Evolutionary conservation across 2,797 vertebrate species (phyloP), one percentile per base, ranked within the genome.

Genomic region (Aphelocoma californica): DNA sequence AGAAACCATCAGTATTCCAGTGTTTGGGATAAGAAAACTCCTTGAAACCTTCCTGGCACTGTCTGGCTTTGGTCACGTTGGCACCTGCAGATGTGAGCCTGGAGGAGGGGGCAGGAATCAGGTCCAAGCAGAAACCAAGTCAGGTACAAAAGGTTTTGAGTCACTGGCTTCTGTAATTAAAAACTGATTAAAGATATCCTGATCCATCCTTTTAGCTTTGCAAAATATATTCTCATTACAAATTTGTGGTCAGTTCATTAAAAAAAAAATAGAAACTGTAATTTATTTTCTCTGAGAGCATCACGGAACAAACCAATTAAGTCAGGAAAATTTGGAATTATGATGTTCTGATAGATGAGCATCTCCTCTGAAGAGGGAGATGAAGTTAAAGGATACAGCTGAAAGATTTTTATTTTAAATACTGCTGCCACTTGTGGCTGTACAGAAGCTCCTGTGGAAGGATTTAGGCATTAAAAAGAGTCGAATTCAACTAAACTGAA

Each of bases 131-230:
- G 44, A n/a, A 78, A 54, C 51, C 21, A 48, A 90, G 57, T 85
- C 90, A 93, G 91, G 92, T 89, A 82, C 45, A 38, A 19, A 85
- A 24, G 36, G 89, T 80, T 92, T 91, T 95, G 90, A 95, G n/a
- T 93, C 95, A 88, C 88, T 84, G 75, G 16, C 10, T 81, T 82
- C 84, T 67, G 78, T 92, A 97, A 97, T 95, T 96, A 96, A 95
- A 94, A 95, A 85, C 83, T 80, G 81, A 94, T 94, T 85, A 69
- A 78, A 93, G 84, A 91, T 92, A 93, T 16, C 84, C 29, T 4
- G 81, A 87, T 74, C 65, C 36, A 5, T 67, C 61, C 92, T 85
- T 61, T 74, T 85, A 89, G 86, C 86, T 87, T 65, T 70, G 72
- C 81, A 74, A 65, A 96, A 92, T 47, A 88, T 81, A 95, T 67